Percentiles rank a stretch among this genome's conserved stretches.
Evolutionary conservation across 1,140 invertebrate species (phyloP).

Genomic region (Bombyx mandarina): DNA sequence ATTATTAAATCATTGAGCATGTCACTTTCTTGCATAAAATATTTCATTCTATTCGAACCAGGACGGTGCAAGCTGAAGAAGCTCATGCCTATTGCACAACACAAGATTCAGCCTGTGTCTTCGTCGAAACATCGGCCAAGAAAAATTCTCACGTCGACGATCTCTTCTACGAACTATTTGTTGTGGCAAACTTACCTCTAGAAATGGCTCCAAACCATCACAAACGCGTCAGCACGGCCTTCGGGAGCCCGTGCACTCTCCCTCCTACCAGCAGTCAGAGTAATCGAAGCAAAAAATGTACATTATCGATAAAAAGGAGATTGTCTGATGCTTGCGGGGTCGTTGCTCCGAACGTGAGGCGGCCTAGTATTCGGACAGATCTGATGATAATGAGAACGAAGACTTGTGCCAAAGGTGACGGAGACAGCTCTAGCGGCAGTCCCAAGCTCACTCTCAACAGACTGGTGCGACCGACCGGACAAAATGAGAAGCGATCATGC

Average conservation of each 20-base stretch:
- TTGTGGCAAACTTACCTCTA: conserved; percentile 82
- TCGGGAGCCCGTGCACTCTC: conserved; percentile 79
- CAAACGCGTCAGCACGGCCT: conserved; percentile 78
- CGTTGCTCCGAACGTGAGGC: conserved; percentile 84
- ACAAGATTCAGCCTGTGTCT: conserved; percentile 81
- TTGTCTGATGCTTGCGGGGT: conserved; percentile 88
- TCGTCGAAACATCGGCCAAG: conserved; percentile 86
- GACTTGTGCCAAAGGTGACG: conserved; percentile 78
- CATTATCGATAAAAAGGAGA: conserved; percentile 82
- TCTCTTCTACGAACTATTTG: conserved; percentile 85
- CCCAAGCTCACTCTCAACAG: conserved; percentile 65
- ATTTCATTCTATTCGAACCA: conserved; percentile 33
- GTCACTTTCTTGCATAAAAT: not conserved
- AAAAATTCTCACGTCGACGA: conserved; percentile 85
- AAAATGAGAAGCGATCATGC: conserved; percentile 58
- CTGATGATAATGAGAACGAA: conserved; percentile 88
- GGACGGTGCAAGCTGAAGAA: conserved; percentile 80
- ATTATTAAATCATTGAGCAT: too few relatives aligned
- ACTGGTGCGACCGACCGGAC: conserved; percentile 47
- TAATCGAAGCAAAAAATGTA: conserved; percentile 80
- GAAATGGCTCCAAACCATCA: conserved; percentile 93
- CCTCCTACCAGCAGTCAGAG: conserved; percentile 75
- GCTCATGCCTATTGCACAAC: conserved; percentile 78
- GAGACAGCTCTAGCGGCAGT: conserved; percentile 65
- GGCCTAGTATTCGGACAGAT: conserved; percentile 88